Base-by-base conservation (phyloP, 53 echinoderm and acorn worm genomes). In the Henricia sp. region DNA sequence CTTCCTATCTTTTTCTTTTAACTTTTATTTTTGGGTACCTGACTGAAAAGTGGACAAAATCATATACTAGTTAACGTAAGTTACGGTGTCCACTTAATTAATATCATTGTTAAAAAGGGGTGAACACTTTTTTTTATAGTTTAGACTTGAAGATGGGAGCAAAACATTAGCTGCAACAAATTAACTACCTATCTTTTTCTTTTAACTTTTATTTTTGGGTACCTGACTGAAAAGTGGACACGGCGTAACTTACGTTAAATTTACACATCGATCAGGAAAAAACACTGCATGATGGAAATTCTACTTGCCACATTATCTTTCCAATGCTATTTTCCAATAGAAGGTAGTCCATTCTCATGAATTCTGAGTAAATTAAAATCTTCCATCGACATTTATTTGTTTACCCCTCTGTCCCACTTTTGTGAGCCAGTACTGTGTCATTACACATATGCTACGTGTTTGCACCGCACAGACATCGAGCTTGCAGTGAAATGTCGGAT, bases 71-170 rank as follows among this genome's bases (percentile, higher is more conserved):
- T 17, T 20, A 20, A 54, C 19, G 55, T 54, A 19, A 54, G 55
- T 54, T 54, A 54, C 55, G 55, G 55, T 54, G 55, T 54, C 55
- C 55, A 54, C 55, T 54, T 54, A 19, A 23, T 54, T 54, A 54
- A 54, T 54, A 54, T 54, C n/a, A 20, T 54, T 4, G 21, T 54
- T 19, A 54, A 54, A 54, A 19, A 54, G 21, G 21, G 21, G 21
- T 54, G 21, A 54, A 4, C 4, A 4, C n/a, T 19, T 23, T 54
- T 54, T 54, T 54, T 54, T 54, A 19, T 10, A 54, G 19, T 17
- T 10, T 54, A 10, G 48, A 54, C 55, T 10, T 6, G 14, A 54
- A 54, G 4, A 6, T 17, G 21, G 8, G 19, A 54, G 19, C 4
- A 54, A 54, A 54, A 54, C 6, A 11, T 10, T 54, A 54, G 21